These are phyloP conservation scores for Furcula furcula DNA, from an alignment of 2,888 invertebrate genomes.

Conservation along the genomic window DNA sequence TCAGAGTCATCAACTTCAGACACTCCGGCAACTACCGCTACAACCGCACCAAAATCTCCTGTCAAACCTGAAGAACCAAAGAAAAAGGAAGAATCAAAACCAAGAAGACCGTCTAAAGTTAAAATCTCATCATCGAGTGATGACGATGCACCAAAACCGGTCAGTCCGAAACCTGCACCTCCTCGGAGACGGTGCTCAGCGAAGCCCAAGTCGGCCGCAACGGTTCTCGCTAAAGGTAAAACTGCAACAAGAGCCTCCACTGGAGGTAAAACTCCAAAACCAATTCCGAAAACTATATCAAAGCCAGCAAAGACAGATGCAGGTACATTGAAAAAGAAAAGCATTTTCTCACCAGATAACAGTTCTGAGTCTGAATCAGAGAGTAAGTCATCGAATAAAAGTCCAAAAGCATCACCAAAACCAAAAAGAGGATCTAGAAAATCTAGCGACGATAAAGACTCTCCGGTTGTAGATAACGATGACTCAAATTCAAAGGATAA, in stretches of 20 bases:
- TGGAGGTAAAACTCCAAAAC: conserved; percentile 70
- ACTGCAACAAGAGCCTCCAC: conserved; percentile 45
- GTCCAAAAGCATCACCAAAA: conserved; percentile 55
- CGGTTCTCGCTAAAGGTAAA: conserved; percentile 82
- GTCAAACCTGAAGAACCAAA: conserved; percentile 61
- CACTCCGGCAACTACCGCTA: conserved; percentile 39
- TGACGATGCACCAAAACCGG: conserved; percentile 77
- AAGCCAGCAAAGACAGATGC: conserved; percentile 52
- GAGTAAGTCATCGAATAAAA: conserved; percentile 50
- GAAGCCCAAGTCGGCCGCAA: conserved; percentile 84
- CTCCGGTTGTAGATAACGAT: conserved; percentile 51
- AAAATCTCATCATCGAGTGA: conserved; percentile 83
- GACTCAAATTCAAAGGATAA: conserved; percentile 56
- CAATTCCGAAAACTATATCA: conserved; percentile 58
- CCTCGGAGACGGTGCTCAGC: conserved; percentile 75
- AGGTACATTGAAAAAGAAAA: conserved; percentile 84
- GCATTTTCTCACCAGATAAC: conserved; percentile 92
- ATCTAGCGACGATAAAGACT: conserved; percentile 64
- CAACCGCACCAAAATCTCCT: conserved; percentile 57
- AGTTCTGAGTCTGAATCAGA: conserved; percentile 72
- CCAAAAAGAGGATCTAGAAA: conserved; percentile 59
- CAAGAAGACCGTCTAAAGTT: conserved; percentile 58
- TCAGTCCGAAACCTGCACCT: conserved; percentile 55
- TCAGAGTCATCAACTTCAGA: conserved; percentile 85
- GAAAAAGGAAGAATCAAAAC: conserved; percentile 61